Base-by-base conservation (phyloP, 1,140 invertebrate genomes). In the Drosophila bocqueti region DNA sequence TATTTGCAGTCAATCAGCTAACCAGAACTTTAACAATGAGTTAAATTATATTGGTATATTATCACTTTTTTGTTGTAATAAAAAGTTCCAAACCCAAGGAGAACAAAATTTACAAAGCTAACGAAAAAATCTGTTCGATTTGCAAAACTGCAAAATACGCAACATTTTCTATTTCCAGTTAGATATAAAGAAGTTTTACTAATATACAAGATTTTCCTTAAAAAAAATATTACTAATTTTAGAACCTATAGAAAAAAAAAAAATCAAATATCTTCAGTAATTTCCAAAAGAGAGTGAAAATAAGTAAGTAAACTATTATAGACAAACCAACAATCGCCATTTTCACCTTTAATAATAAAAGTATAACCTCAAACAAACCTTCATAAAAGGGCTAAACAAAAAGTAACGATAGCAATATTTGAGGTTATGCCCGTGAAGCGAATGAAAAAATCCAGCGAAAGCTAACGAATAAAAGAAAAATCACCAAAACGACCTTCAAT, bases 401-500 rank as follows among this genome's bases (percentile, higher is more conserved):
- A 1, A 1, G 7, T 34, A 52, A 13, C 5, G 2, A 15, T 0
- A 21, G 29, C 7, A 55, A 15, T 31, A 26, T 45, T 24, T 36
- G 16, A 24, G 40, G 55, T 3, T 31, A 24, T 26, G 36, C 15
- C 9, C 47, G 13, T 34, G 60, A 26, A 43, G 38, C 9, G 3
- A 40, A 34, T 24, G 16, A 47, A 72, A 61, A 61, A 64, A 50
- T 29, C 57, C 46, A 49, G 43, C 24, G 29, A 45, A 67, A 31
- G 31, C 15, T 11, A 24, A 55, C 3, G 36, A 11, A 40, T 40
- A 57, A 24, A 55, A 57, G 34, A 57, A 57, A 57, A 78, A 26
- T 46, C 21, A 43, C 57, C 45, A 55, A 79, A 81, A 73, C 85
- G 84, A 90, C 85, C 81, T 84, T 87, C 84, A 78, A 72, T 87